Conservation (phyloP, 2,113 vertebrate genomes). For the Micromys minutus region DNA sequence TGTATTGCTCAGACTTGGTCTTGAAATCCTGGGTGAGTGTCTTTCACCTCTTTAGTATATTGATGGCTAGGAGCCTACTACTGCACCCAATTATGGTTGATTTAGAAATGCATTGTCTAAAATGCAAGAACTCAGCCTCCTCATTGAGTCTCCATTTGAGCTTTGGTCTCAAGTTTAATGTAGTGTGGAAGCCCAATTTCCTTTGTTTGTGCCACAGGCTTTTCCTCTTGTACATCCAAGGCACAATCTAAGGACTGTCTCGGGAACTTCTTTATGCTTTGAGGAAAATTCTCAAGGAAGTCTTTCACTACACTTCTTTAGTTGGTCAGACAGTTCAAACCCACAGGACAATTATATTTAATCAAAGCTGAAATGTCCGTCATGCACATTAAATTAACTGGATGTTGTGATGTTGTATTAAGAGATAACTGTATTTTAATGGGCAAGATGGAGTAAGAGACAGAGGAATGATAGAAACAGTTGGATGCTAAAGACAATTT, state of each 20-base stretch:
- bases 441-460: background rate
- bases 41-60: background rate
- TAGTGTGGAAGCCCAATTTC: background rate
- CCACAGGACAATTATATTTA: background rate
- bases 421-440: background rate
- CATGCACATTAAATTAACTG: background rate
- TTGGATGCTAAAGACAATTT: background rate
- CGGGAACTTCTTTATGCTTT: slow-evolving; percentile 38
- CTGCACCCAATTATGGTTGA: background rate
- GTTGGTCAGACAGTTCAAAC: slow-evolving; percentile 10
- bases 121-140: background rate
- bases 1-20: background rate
- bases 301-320: background rate
- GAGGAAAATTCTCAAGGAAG: slow-evolving; percentile 15
- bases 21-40: background rate
- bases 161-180: background rate
- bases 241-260: background rate
- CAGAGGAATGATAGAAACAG: background rate
- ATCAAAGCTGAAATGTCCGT: slow-evolving; percentile 19
- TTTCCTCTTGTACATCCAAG: background rate
- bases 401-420: background rate
- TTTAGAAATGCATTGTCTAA: slow-evolving; percentile 1
- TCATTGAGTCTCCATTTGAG: background rate
- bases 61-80: background rate
- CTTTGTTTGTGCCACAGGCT: background rate